phyloP scores from a whole-genome alignment of 2,797 vertebrate genomes.

The Melanogrammus aeglefinus region DNA sequence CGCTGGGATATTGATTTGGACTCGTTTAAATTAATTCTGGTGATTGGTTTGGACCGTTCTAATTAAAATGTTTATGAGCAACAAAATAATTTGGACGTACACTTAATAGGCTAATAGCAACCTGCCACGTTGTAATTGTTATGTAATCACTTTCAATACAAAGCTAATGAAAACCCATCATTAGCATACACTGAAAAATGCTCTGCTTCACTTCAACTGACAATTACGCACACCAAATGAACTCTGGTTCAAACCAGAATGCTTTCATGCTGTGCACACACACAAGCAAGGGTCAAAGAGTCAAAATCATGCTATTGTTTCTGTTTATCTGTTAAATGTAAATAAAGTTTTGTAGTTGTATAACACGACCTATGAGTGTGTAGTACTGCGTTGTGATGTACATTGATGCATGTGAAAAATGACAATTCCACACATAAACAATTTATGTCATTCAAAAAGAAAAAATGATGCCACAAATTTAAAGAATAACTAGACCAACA shows the following conservation, averaged over 20 bases:
- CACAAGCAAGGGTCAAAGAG: not conserved
- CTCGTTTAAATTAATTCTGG: conserved; percentile 42
- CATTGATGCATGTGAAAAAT: not conserved
- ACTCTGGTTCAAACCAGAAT: not conserved
- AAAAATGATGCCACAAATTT: not conserved
- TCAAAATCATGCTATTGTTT: not conserved
- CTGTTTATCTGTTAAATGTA: not conserved
- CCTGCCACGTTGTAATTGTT: conserved; percentile 63
- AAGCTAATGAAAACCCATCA: conserved; percentile 54
- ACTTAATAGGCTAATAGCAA: conserved; percentile 59
- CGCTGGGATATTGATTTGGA: conserved; percentile 49
- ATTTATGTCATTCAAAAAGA: not conserved
- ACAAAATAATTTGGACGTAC: conserved; percentile 58
- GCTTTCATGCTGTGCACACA: not conserved
- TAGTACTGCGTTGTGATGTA: not conserved
- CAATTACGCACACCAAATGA: not conserved
- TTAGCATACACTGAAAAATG: conserved; percentile 32
- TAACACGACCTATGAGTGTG: not conserved
- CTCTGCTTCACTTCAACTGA: not conserved
- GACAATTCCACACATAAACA: no score
- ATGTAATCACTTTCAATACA: conserved; percentile 51
- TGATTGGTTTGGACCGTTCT: conserved; percentile 66
- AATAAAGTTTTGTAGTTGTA: not conserved
- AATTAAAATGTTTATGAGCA: conserved; percentile 49
- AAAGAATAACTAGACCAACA: not conserved